Percentiles rank a stretch among this genome's conserved stretches.
These are phyloP conservation scores for Uropetala carovei DNA, from an alignment of 2,888 invertebrate species.

Conservation along the genomic window DNA sequence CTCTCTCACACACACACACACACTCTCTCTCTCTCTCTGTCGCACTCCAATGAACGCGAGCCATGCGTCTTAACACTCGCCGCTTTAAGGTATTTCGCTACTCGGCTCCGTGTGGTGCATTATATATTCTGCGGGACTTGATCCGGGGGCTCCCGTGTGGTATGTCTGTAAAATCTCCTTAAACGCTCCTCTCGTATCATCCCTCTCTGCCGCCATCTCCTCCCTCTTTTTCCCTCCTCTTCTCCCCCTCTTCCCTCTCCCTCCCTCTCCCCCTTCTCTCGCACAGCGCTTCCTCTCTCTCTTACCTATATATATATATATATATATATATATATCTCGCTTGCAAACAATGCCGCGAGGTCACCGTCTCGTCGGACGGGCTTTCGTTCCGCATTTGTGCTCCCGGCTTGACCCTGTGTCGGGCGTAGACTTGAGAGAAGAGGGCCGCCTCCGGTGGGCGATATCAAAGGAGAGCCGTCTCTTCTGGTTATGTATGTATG, in stretches of 20 bases:
- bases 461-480: conserved; percentile 26
- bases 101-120: neutral
- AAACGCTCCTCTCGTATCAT: neutral
- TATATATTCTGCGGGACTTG: neutral
- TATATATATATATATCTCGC: neutral
- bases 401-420: neutral
- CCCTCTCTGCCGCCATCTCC: neutral
- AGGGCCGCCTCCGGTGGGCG: neutral
- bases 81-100: too few species aligned
- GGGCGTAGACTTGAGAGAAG: neutral
- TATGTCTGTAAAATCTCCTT: neutral
- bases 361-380: neutral
- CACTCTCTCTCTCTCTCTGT: too few species aligned
- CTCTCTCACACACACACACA: too few species aligned
- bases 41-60: too few species aligned
- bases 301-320: neutral
- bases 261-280: too few species aligned
- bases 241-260: too few species aligned
- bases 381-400: neutral
- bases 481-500: neutral
- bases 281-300: neutral
- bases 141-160: neutral
- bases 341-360: conserved; percentile 20
- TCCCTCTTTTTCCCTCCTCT: too few species aligned
- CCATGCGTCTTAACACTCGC: too few species aligned